Conservation (phyloP, 2,113 vertebrate genomes). For the Python bivittatus region DNA sequence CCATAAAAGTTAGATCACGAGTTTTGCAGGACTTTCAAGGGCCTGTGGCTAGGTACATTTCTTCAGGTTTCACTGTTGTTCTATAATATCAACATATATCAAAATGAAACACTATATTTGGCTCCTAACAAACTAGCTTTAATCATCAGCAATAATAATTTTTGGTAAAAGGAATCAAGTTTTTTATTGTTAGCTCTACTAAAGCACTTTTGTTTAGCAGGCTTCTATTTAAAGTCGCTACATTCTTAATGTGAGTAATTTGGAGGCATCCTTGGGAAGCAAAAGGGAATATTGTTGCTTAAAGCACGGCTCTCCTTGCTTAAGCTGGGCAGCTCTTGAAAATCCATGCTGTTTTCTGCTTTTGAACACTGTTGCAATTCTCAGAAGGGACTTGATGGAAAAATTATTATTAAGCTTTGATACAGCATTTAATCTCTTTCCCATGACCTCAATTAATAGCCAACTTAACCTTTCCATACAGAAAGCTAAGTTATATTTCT, state of each 20-base stretch:
- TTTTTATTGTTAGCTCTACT: neutral
- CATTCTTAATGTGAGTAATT: neutral
- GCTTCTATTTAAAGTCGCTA: neutral
- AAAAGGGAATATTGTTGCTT: conserved; percentile 15
- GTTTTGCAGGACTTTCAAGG: neutral
- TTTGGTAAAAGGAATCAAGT: neutral
- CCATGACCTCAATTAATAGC: conserved; percentile 37
- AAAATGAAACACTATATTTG: neutral
- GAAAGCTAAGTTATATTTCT: conserved; percentile 35
- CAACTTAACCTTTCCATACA: conserved; percentile 18
- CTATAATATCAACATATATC: neutral
- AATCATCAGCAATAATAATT: rapidly evolving
- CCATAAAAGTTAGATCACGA: neutral
- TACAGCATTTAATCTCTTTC: conserved; percentile 44
- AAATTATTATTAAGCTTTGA: conserved; percentile 34
- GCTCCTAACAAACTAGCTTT: neutral
- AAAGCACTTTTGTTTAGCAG: neutral
- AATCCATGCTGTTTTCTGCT: conserved; percentile 26
- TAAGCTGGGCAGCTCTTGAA: neutral
- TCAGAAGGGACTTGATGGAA: conserved; percentile 13
- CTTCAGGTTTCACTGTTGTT: neutral
- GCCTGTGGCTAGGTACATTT: neutral
- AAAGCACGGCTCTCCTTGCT: conserved; percentile 13
- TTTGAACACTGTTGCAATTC: neutral
- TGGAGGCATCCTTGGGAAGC: neutral